These are phyloP conservation scores for Pterocles orientalis DNA, from an alignment of 2,113 vertebrate species.

Conservation along the genomic window DNA sequence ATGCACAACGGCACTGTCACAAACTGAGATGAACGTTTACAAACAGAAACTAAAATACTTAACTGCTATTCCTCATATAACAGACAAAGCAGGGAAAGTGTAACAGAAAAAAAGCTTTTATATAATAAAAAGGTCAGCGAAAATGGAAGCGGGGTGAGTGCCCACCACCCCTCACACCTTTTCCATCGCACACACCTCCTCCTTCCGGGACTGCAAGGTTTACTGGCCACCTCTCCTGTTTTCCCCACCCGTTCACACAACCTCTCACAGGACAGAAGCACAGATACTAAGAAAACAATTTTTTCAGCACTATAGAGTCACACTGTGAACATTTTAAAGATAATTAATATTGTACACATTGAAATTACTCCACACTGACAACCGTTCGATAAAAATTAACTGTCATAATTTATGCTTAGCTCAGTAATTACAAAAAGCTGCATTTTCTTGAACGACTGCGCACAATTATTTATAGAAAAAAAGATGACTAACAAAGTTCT, in stretches of 20 bases:
- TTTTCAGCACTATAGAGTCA: not conserved
- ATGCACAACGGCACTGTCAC: rapidly evolving
- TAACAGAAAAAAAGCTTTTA: not conserved
- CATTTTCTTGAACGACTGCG: not conserved
- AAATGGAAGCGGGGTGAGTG: not conserved
- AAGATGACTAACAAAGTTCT: not conserved
- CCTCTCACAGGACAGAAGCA: not conserved
- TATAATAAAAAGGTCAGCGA: not conserved
- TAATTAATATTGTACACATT: not conserved
- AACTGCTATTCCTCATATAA: not conserved
- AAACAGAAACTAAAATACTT: not conserved
- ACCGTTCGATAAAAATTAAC: not conserved
- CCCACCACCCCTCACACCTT: not conserved
- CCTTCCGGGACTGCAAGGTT: not conserved
- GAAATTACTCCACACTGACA: not conserved
- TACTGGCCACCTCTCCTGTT: not conserved
- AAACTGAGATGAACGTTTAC: not conserved
- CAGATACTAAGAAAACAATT: not conserved
- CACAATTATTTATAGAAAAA: not conserved
- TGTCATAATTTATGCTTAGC: not conserved
- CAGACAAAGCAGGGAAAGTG: not conserved
- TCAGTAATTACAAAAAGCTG: not conserved
- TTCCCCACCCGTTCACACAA: not conserved
- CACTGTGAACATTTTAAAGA: not conserved
- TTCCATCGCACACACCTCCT: not conserved